Conservation (phyloP, 2,797 vertebrate genomes). For the Falco naumanni region DNA sequence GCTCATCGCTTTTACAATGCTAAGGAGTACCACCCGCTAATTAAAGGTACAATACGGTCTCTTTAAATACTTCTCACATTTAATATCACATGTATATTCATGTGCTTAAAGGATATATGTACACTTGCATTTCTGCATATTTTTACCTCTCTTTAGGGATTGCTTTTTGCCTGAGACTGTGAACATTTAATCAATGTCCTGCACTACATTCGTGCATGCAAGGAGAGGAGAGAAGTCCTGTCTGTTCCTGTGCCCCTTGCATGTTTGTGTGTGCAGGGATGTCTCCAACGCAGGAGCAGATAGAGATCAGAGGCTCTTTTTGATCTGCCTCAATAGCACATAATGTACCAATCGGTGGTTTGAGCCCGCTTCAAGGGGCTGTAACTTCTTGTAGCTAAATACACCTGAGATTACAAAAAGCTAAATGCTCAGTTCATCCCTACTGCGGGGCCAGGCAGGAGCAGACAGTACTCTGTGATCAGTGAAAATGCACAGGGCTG, state of each 20-base stretch:
- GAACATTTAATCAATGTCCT: background rate
- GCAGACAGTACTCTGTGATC: fast-evolving
- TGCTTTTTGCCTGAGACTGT: background rate
- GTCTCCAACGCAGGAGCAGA: background rate
- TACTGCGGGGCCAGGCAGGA: background rate
- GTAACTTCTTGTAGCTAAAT: background rate
- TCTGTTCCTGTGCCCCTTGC: background rate
- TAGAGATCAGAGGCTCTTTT: background rate
- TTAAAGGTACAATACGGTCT: slow-evolving; percentile 37
- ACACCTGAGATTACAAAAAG: background rate
- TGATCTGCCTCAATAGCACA: background rate
- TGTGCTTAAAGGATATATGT: slow-evolving; percentile 39
- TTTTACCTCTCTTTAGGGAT: background rate
- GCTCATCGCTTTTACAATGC: slow-evolving; percentile 40
- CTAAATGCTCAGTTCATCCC: background rate
- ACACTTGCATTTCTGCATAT: slow-evolving; percentile 6
- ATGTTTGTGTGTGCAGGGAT: background rate
- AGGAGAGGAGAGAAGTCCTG: background rate
- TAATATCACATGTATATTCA: slow-evolving; percentile 42
- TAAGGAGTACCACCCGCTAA: slow-evolving; percentile 53
- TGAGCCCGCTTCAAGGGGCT: background rate
- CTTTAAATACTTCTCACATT: slow-evolving; percentile 47
- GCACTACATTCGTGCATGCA: background rate
- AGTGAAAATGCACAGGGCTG: background rate
- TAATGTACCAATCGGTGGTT: background rate